Conservation (phyloP, 1,140 invertebrate species). For the Grapholita molesta region DNA sequence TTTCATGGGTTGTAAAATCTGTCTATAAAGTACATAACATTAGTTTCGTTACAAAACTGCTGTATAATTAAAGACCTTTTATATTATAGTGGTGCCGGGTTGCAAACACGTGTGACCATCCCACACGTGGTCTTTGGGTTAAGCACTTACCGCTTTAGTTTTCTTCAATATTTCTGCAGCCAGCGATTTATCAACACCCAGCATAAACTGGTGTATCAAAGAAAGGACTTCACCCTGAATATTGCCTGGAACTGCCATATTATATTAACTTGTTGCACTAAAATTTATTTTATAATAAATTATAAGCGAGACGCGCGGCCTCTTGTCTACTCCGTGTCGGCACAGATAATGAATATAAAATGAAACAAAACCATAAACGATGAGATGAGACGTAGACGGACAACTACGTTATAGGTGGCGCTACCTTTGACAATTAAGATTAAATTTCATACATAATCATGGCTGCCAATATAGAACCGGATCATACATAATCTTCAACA, state of each 20-base stretch:
- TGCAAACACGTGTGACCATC: constrained; percentile 44
- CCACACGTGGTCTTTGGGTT: constrained; percentile 47
- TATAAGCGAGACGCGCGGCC: neutral
- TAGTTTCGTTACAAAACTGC: neutral
- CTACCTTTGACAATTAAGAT: neutral
- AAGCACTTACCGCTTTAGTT: constrained; percentile 61
- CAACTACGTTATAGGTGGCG: neutral
- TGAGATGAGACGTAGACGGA: too few species aligned
- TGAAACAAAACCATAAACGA: too few species aligned
- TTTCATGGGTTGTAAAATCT: neutral
- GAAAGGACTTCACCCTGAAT: constrained; percentile 40
- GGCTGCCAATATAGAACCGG: neutral
- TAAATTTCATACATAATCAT: neutral
- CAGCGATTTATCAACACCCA: constrained; percentile 50
- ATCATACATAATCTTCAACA: neutral
- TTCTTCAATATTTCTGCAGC: constrained; percentile 53
- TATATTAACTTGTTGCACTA: constrained; percentile 11
- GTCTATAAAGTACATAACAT: neutral
- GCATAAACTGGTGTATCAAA: constrained; percentile 50
- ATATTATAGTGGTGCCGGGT: neutral
- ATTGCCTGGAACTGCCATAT: constrained; percentile 46
- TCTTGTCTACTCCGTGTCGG: neutral
- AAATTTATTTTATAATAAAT: neutral
- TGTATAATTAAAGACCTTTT: neutral
- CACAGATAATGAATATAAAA: constrained; percentile 2